Evolutionary conservation across 2,797 vertebrate genomes (phyloP).

Genomic region (Hemibagrus guttatus): DNA sequence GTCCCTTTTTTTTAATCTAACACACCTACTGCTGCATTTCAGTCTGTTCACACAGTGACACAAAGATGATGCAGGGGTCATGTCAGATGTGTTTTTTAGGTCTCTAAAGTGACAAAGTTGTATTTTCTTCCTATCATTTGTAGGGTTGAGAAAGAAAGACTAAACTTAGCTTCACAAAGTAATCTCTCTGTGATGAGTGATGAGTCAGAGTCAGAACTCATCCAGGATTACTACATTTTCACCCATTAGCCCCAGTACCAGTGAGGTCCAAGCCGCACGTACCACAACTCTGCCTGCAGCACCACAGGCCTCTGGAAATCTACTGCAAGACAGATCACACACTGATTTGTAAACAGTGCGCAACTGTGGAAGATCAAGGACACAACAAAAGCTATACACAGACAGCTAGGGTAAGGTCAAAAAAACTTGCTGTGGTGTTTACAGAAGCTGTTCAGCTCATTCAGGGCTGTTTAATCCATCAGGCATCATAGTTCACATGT

Average conservation of each 20-base stretch:
- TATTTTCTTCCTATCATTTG: background rate
- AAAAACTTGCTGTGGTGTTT: background rate
- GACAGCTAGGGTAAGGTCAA: background rate
- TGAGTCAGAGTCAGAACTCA: background rate
- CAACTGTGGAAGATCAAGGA: conserved; percentile 8
- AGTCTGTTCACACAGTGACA: no score
- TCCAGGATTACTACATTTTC: background rate
- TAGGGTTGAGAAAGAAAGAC: background rate
- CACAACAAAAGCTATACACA: conserved; percentile 22
- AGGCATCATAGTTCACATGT: no score
- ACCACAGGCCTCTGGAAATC: background rate
- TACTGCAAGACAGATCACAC: conserved; percentile 18
- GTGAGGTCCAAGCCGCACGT: background rate
- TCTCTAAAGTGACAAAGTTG: no score
- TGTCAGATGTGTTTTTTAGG: no score
- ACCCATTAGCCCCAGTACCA: background rate
- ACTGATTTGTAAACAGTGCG: conserved; percentile 25
- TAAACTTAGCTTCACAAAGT: background rate
- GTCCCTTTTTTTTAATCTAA: background rate
- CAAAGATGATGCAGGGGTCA: no score
- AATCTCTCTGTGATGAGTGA: background rate
- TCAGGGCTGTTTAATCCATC: background rate
- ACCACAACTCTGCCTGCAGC: background rate
- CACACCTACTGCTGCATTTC: no score
- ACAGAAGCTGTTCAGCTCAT: background rate